A percentile compares a stretch with the other conserved stretches of the same genome.
Conservation (phyloP, 2,113 vertebrate species). For the Poeciliopsis prolifica region DNA sequence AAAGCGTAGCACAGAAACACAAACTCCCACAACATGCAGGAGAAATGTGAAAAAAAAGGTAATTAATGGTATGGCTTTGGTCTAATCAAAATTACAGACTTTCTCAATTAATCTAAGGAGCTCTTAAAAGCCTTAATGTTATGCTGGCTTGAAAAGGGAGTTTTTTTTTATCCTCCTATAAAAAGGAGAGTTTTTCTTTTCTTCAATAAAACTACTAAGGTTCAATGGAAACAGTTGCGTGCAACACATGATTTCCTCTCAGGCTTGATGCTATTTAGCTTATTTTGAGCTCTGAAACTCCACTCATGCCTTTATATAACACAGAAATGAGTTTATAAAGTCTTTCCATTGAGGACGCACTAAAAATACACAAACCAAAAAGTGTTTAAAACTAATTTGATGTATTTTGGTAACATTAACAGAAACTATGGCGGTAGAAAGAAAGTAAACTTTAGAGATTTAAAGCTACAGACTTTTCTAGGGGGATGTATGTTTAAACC, state of each 20-base stretch:
- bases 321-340: not conserved
- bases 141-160: not conserved
- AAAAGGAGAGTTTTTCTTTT: not conserved
- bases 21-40: not conserved
- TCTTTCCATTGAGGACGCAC: not conserved
- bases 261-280: not conserved
- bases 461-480: not conserved
- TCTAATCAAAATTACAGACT: not conserved
- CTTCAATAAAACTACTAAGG: not conserved
- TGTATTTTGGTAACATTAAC: not conserved
- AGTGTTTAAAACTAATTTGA: not conserved
- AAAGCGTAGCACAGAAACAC: not conserved
- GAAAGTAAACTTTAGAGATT: not conserved
- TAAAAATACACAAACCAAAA: not conserved
- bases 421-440: not conserved
- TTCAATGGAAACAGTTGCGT: not conserved
- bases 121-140: not conserved
- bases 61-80: not conserved
- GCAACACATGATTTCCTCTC: not conserved
- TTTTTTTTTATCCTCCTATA: not conserved
- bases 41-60: not conserved
- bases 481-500: not conserved
- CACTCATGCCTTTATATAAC: not conserved
- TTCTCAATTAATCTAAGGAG: not conserved
- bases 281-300: not conserved